These are phyloP conservation scores for Aspidapion aeneum DNA, from an alignment of 2,888 invertebrate species.

Conservation along the genomic window DNA sequence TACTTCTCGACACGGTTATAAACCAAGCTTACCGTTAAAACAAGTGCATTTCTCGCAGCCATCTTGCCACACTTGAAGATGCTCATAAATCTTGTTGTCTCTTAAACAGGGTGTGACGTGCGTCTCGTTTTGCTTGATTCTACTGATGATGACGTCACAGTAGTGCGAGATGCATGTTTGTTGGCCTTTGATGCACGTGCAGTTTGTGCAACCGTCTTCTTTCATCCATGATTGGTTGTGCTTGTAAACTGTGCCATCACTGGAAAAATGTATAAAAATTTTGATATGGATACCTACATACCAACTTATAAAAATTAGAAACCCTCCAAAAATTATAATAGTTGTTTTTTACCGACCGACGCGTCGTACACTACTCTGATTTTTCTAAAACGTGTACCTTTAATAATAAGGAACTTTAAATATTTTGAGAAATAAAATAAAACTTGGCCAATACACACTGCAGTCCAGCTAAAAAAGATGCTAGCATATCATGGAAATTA, in stretches of 20 bases:
- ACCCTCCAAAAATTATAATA: too few relatives aligned
- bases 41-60: conserved; percentile 34
- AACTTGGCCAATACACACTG: too few relatives aligned
- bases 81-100: conserved; percentile 26
- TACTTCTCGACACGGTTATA: too few relatives aligned
- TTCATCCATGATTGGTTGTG: conserved; percentile 34
- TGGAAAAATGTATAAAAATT: conserved; percentile 26
- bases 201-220: conserved; percentile 35
- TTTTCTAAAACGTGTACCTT: too few relatives aligned
- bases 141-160: conserved; percentile 33
- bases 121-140: conserved; percentile 28
- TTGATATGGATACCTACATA: too few relatives aligned
- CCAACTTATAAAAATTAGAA: too few relatives aligned
- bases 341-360: too few relatives aligned
- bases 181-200: conserved; percentile 34
- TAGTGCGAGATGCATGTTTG: conserved; percentile 39
- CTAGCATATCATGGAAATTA: too few relatives aligned
- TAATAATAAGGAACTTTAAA: too few relatives aligned
- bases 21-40: conserved; percentile 26
- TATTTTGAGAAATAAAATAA: too few relatives aligned
- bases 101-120: conserved; percentile 25
- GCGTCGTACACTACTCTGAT: too few relatives aligned
- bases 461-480: too few relatives aligned
- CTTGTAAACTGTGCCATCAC: conserved; percentile 30
- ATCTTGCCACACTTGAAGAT: conserved; percentile 29